Evolutionary conservation across 2,797 vertebrate genomes (phyloP).

Genomic region (Pyrrhura leucotis): DNA sequence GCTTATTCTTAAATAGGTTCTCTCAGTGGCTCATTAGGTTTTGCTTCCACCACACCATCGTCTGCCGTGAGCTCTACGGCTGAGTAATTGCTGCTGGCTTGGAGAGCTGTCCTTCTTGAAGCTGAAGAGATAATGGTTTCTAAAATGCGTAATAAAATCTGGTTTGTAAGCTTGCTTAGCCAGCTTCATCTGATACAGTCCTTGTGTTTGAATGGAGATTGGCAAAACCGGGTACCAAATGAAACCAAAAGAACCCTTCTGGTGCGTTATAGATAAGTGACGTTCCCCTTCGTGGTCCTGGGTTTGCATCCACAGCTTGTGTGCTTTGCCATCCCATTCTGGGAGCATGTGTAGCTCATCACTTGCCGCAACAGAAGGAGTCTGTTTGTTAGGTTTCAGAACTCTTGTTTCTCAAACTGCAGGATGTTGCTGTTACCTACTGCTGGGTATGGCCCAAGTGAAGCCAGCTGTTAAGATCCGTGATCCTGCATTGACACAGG

Average conservation of each 20-base stretch:
- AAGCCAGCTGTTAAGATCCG: not conserved
- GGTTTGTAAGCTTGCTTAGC: not conserved
- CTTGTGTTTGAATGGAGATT: not conserved
- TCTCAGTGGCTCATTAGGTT: rapidly evolving
- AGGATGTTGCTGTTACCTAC: not conserved
- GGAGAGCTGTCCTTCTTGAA: not conserved
- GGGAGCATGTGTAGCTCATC: not conserved
- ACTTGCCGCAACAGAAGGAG: not conserved
- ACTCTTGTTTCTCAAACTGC: not conserved
- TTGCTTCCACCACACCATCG: rapidly evolving
- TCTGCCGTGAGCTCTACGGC: not conserved
- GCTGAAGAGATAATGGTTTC: not conserved
- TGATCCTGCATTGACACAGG: not conserved
- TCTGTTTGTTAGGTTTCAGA: not conserved
- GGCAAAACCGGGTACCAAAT: not conserved
- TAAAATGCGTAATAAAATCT: not conserved
- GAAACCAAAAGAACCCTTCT: not conserved
- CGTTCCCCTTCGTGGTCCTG: not conserved
- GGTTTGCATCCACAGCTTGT: not conserved
- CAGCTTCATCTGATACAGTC: not conserved
- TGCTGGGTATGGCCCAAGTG: not conserved
- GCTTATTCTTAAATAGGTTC: not conserved
- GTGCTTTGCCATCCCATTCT: rapidly evolving
- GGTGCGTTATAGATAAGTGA: rapidly evolving
- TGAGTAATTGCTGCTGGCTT: not conserved